Evolutionary conservation across 2,113 vertebrate genomes (phyloP).

Genomic region (Brachyhypopomus occidentalis): DNA sequence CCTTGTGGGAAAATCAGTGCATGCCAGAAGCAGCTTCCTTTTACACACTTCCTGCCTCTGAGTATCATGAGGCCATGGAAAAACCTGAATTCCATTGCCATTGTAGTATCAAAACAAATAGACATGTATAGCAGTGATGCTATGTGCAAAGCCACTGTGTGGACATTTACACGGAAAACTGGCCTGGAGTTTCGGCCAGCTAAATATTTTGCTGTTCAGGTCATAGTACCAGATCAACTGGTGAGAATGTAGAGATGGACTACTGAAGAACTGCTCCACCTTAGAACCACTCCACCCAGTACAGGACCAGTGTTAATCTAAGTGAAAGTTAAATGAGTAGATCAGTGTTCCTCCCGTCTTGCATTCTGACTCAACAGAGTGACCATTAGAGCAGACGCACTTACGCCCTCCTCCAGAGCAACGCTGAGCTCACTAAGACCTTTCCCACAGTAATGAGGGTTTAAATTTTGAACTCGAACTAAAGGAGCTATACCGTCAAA

Average conservation of each 20-base stretch:
- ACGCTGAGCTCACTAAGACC: conserved; percentile 33
- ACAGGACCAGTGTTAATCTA: background rate
- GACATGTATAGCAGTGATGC: background rate
- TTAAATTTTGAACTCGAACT: no score
- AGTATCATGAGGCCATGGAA: conserved; percentile 53
- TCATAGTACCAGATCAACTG: no score
- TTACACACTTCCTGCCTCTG: conserved; percentile 50
- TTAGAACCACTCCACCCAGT: background rate
- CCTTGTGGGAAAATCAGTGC: conserved; percentile 62
- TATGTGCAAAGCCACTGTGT: conserved; percentile 9
- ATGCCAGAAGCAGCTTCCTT: conserved; percentile 65
- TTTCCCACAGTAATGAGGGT: background rate
- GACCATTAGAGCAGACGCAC: conserved; percentile 7
- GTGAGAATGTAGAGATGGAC: no score
- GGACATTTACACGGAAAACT: background rate
- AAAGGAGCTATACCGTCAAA: no score
- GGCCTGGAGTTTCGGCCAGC: no score
- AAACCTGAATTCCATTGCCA: conserved; percentile 39
- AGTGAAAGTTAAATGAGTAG: conserved; percentile 22
- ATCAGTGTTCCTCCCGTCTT: background rate
- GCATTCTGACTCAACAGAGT: background rate
- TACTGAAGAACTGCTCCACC: background rate
- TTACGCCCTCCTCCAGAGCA: conserved; percentile 18
- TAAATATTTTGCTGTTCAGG: no score
- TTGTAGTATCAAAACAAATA: conserved; percentile 16